Evolutionary conservation across 92 coral and sea anemone genomes (phyloP), one percentile per base, ranked within the genome.

Genomic region (Palythoa grandiflora): DNA sequence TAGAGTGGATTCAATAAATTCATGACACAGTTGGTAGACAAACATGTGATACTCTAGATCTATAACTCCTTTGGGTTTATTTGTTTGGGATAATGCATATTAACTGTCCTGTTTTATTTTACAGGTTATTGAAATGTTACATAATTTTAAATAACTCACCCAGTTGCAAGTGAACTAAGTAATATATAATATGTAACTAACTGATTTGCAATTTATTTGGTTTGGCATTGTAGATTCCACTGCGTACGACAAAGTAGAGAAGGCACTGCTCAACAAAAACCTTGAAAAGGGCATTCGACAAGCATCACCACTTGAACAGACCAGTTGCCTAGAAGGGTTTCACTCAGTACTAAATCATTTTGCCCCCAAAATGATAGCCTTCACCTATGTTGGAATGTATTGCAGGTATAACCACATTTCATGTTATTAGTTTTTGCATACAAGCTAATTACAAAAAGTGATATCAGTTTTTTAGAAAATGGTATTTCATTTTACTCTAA

Each of bases 281-380:
- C 68, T 86, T 38, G 83, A 73, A 5, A 86, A 86, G 17, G 83
- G 89, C n/a, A 61, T 86, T 38, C 16, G 60, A 38, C 71, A 85
- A 40, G 88, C 88, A 12, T 85, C 88, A 3, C 88, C 88, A 36
- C 57, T 85, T 8, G 88, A 61, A 40, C 88, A 85, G 66, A 88
- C 88, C 38, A 73, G 88, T 53, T 73, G 88, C 61, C 75, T 85
- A 70, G 85, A 87, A 53, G 88, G 88, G 57, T 85, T 85, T 17
- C 88, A 85, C 21, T 85, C 88, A 10, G 88, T 85, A 13, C 80
- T 85, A 12, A 85, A 85, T 28, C 88, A 74, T 28, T 84, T 84
- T 52, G 88, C 79, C 39, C 85, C 90, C 37, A 87, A 87, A 48
- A 87, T 87, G 90, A 79, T 88, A 48, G 87, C 81, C 53, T 88